A percentile compares a stretch with the other conserved stretches of the same genome.
Evolutionary conservation across 2,113 vertebrate species (phyloP).

Genomic region (Ailuropoda melanoleuca): DNA sequence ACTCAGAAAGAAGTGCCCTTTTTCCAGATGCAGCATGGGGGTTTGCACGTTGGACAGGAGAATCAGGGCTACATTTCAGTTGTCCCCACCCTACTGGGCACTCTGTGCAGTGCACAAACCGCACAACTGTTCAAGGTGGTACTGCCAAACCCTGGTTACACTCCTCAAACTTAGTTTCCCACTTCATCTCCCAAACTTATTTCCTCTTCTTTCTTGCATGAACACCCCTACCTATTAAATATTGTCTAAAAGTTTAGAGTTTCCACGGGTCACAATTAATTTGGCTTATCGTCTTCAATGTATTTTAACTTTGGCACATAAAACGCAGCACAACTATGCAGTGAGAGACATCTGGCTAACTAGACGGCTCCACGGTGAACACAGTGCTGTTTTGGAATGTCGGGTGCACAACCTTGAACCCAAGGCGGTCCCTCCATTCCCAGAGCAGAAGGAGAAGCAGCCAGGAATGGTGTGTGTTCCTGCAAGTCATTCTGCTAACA

Average conservation of each 20-base stretch:
- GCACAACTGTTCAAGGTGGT: not conserved
- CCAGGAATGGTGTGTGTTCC: not conserved
- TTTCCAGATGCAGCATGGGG: not conserved
- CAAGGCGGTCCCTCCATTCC: not conserved
- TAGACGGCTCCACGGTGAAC: not conserved
- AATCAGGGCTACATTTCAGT: not conserved
- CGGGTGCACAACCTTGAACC: not conserved
- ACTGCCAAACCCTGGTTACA: not conserved
- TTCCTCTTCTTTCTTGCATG: not conserved
- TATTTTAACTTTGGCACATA: not conserved
- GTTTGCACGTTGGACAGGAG: not conserved
- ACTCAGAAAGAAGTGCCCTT: not conserved
- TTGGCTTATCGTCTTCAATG: not conserved
- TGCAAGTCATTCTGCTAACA: not conserved
- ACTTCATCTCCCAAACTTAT: not conserved
- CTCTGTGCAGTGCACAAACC: not conserved
- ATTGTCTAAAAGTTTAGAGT: not conserved
- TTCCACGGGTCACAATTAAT: not conserved
- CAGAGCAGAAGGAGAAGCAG: not conserved
- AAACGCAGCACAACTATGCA: not conserved
- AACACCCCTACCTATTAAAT: not conserved
- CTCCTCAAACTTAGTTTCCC: not conserved
- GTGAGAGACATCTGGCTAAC: not conserved
- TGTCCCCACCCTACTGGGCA: not conserved
- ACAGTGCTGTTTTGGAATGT: not conserved